phyloP scores from a whole-genome alignment of 2,888 invertebrate genomes.

The Rhingia rostrata region DNA sequence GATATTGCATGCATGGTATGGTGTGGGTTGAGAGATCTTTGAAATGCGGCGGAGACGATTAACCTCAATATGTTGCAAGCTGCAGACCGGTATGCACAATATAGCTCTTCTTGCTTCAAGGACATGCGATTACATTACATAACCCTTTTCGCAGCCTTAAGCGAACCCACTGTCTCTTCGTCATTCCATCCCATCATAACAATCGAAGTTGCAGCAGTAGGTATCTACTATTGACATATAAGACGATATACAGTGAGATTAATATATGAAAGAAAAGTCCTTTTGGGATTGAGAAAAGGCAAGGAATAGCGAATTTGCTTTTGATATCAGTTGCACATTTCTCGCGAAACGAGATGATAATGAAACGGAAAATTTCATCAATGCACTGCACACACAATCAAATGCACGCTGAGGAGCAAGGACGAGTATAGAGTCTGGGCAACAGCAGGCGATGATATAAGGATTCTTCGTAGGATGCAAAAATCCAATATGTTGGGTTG shows the following conservation, averaged over 20 bases:
- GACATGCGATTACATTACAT: constrained; percentile 34
- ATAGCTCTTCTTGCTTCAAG: constrained; percentile 6
- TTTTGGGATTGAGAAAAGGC: constrained; percentile 23
- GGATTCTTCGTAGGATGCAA: constrained; percentile 56
- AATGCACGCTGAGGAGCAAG: neutral
- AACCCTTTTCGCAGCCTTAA: constrained; percentile 18
- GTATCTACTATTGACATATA: constrained; percentile 6
- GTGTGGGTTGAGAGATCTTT: constrained; percentile 7
- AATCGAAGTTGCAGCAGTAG: constrained; percentile 47
- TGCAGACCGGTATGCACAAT: constrained; percentile 43
- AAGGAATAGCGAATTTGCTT: constrained; percentile 42
- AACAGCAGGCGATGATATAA: constrained; percentile 46
- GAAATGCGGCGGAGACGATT: constrained; percentile 43
- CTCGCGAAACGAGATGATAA: constrained; percentile 48
- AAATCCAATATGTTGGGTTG: constrained; percentile 62
- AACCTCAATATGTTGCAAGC: constrained; percentile 49
- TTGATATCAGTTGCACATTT: constrained; percentile 73
- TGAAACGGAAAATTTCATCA: constrained; percentile 67
- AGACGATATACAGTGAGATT: neutral
- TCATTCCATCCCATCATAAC: constrained; percentile 31
- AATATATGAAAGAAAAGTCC: constrained; percentile 11
- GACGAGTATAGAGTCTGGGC: neutral
- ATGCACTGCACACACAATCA: constrained; percentile 16
- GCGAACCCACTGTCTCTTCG: neutral
- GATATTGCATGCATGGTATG: constrained; percentile 6